phyloP scores from a whole-genome alignment of 2,797 vertebrate genomes.

The Thripadectes ignobilis region DNA sequence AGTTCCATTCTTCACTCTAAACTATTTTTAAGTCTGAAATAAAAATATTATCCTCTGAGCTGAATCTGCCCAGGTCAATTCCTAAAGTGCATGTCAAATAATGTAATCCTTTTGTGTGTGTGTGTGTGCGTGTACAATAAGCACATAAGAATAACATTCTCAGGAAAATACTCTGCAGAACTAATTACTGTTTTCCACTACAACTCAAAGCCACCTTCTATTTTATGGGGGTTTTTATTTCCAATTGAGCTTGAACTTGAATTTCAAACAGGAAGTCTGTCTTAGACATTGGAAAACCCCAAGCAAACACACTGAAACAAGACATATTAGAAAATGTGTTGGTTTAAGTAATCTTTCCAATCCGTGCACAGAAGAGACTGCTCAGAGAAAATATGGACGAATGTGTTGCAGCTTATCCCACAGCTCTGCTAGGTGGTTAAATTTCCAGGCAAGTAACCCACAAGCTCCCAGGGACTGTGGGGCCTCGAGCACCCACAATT shows the following conservation, averaged over 20 bases:
- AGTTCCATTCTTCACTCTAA: neutral
- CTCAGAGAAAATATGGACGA: neutral
- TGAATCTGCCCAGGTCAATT: neutral
- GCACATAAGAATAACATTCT: neutral
- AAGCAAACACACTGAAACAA: neutral
- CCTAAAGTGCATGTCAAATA: neutral
- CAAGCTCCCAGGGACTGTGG: neutral
- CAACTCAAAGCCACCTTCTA: neutral
- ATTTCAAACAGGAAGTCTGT: neutral
- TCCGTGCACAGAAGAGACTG: neutral
- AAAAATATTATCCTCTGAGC: neutral
- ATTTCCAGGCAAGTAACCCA: constrained; percentile 14
- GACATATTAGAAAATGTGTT: neutral
- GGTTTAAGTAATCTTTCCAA: neutral
- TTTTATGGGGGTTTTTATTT: neutral
- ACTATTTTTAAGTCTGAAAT: neutral
- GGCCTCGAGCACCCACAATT: neutral
- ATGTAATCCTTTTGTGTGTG: neutral
- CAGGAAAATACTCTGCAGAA: constrained; percentile 13
- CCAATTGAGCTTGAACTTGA: neutral
- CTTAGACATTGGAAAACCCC: neutral
- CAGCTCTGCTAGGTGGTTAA: neutral
- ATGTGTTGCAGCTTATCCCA: neutral
- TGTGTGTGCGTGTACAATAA: neutral
- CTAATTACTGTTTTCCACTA: neutral